Evolutionary conservation across 2,888 invertebrate species (phyloP), one percentile per base, ranked within the genome.

Genomic region (Limnephilus lunatus): DNA sequence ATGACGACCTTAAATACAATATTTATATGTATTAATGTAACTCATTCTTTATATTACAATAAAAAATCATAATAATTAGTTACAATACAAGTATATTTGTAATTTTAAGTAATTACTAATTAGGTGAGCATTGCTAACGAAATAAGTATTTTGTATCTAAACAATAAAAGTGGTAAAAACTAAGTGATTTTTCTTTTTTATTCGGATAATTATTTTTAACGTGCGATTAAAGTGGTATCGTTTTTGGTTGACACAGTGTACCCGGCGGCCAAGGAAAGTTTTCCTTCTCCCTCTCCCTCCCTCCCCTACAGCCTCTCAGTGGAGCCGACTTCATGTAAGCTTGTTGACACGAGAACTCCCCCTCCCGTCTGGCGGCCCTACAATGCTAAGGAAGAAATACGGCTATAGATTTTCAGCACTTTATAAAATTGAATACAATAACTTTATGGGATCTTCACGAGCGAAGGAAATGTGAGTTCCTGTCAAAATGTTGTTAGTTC

Each of bases 341-440:
- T 80, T 81, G 88, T 89, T 80, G 81, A 89, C 81, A 89, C 80
- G 81, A 89, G 80, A 39, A 35, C 12, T 39, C 88, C 87, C 88
- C 88, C 88, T 19, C 80, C 35, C 32, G 35, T 39, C 88, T 39
- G 68, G 88, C 88, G 68, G 25, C 31, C 80, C 39, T 32, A 48
- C 87, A 48, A 53, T 31, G 48, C 87, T 48, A 87, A 87, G 87
- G 87, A 87, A 87, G 87, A 87, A 87, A 87, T 87, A 87, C 68
- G 87, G 30, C 87, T 48, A 87, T 87, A 87, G 87, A 87, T 87
- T 87, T 87, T 87, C 87, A 53, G 87, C 87, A 87, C 87, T 87
- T 87, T 87, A 87, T 87, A 87, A 87, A 87, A 87, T 87, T 87
- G 87, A 87, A 87, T 87, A 87, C 87, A 87, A 87, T 87, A 87